Evolutionary conservation across 92 coral and sea anemone species (phyloP).

Genomic region (Palythoa caribaeorum): DNA sequence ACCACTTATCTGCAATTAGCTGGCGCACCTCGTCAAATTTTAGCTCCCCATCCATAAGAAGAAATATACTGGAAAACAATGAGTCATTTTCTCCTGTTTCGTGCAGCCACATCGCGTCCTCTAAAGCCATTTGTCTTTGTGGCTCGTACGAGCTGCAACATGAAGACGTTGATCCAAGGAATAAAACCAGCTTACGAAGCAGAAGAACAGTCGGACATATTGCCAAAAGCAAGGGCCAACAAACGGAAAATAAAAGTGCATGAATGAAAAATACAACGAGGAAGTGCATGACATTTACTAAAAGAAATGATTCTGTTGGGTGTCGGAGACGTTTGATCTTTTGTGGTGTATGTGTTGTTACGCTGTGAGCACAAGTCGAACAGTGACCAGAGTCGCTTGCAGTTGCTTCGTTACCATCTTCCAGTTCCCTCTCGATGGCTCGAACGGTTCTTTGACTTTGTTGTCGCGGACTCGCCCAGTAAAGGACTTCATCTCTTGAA

Average conservation of each 20-base stretch:
- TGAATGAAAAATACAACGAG: slow-evolving; percentile 56
- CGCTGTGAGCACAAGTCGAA: slow-evolving; percentile 14
- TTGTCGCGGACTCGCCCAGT: slow-evolving; percentile 41
- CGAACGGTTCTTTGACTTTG: slow-evolving; percentile 12
- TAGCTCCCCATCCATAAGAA: slow-evolving; percentile 75
- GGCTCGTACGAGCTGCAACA: slow-evolving; percentile 55
- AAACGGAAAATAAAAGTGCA: slow-evolving; percentile 60
- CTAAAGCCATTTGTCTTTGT: slow-evolving; percentile 65
- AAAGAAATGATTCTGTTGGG: slow-evolving; percentile 75
- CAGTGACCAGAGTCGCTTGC: neutral
- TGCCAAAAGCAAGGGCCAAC: slow-evolving; percentile 51
- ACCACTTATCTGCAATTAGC: slow-evolving; percentile 63
- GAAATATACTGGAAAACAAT: slow-evolving; percentile 71
- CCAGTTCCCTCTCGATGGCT: slow-evolving; percentile 9
- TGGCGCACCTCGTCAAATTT: slow-evolving; percentile 68
- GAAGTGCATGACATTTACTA: slow-evolving; percentile 57
- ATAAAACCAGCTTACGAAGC: slow-evolving; percentile 53
- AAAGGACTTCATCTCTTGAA: slow-evolving; percentile 32
- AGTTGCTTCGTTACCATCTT: slow-evolving; percentile 36
- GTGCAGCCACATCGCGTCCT: slow-evolving; percentile 76
- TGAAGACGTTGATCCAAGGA: slow-evolving; percentile 64
- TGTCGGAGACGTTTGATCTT: slow-evolving; percentile 80
- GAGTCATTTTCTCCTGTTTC: slow-evolving; percentile 54
- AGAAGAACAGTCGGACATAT: slow-evolving; percentile 71
- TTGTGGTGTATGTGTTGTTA: slow-evolving; percentile 14